Evolutionary conservation across 2,797 vertebrate species (phyloP).

Genomic region (Microcaecilia unicolor): DNA sequence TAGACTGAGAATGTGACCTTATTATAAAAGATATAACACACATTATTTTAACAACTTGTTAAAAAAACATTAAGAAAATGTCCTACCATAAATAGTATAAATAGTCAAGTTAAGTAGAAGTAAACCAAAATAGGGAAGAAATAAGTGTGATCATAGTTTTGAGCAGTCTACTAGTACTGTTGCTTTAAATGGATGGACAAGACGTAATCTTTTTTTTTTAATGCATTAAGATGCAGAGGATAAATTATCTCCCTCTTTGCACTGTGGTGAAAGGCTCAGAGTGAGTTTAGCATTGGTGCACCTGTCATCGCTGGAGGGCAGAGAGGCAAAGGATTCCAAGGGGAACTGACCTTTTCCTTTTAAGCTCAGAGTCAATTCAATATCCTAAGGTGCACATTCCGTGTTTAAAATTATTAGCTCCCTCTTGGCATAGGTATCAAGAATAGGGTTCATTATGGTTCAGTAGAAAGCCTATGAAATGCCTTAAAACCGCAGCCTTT

Average conservation of each 20-base stretch:
- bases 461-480: background rate
- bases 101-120: too few relatives aligned
- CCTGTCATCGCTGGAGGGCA: conserved; percentile 33
- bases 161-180: background rate
- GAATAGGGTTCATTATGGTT: conserved; percentile 6
- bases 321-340: conserved; percentile 25
- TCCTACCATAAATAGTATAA: too few relatives aligned
- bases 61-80: too few relatives aligned
- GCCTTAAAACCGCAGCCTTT: conserved; percentile 2
- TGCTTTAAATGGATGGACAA: conserved; percentile 1
- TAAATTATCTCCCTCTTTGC: conserved; percentile 9
- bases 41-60: too few relatives aligned
- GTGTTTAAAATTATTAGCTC: conserved; percentile 19
- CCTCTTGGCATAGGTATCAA: conserved; percentile 14
- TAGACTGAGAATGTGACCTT: too few relatives aligned
- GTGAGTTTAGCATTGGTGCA: conserved; percentile 3
- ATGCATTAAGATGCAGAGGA: conserved; percentile 1
- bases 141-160: too few relatives aligned
- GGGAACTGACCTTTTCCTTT: conserved; percentile 37
- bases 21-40: too few relatives aligned
- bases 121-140: background rate
- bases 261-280: conserved; percentile 13
- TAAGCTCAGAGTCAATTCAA: conserved; percentile 21
- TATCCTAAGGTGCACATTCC: conserved; percentile 36
- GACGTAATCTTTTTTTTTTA: conserved; percentile 12